phyloP scores from a whole-genome alignment of 2,113 vertebrate species.

The Chrysochloris asiatica region DNA sequence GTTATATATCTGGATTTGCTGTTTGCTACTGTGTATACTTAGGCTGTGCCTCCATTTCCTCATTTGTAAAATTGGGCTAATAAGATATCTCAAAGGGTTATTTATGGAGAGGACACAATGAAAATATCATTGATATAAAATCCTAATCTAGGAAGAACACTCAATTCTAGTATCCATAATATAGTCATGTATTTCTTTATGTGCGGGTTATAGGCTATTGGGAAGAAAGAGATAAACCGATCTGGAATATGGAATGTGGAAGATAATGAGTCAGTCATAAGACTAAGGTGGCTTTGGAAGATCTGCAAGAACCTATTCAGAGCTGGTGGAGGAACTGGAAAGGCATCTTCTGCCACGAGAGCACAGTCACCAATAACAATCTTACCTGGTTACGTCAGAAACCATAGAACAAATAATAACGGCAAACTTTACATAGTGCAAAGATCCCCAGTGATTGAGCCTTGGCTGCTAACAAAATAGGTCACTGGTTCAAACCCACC shows the following conservation, averaged over 20 bases:
- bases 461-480: no score
- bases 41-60: neutral
- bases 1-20: neutral
- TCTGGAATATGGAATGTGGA: neutral
- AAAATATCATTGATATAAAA: neutral
- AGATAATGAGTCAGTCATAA: neutral
- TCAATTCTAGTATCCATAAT: neutral
- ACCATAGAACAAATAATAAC: neutral
- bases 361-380: neutral
- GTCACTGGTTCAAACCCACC: neutral
- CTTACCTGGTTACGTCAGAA: neutral
- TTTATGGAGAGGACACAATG: neutral
- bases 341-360: neutral
- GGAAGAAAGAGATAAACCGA: conserved; percentile 11
- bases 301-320: neutral
- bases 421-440: neutral
- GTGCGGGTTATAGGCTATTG: neutral
- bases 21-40: conserved; percentile 3
- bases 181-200: neutral
- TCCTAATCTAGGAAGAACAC: neutral
- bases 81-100: neutral
- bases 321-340: neutral
- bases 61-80: neutral
- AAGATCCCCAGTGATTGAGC: neutral
- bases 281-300: neutral